A percentile compares a stretch with the other conserved stretches of the same genome.
Evolutionary conservation across 2,797 vertebrate species (phyloP).

Genomic region (Halcyon leucocephala): DNA sequence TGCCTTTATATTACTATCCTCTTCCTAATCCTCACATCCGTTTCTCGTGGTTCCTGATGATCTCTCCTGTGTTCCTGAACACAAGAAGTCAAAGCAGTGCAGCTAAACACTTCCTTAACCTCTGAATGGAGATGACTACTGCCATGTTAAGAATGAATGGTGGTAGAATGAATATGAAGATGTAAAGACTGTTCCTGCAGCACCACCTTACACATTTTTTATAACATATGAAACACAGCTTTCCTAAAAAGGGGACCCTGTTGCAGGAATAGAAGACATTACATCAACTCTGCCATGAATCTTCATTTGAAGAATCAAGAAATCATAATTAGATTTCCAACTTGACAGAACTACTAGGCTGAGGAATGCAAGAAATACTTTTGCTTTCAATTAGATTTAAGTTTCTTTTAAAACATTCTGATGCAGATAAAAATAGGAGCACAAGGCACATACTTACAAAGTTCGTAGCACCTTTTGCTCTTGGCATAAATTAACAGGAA

Average conservation of each 20-base stretch:
- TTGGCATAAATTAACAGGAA: conserved; percentile 89
- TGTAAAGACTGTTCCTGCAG: not conserved
- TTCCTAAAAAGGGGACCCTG: not conserved
- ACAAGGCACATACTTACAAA: conserved; percentile 82
- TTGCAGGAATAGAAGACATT: not conserved
- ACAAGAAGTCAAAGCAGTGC: not conserved
- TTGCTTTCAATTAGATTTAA: not conserved
- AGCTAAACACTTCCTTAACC: not conserved
- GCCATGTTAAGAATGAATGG: not conserved
- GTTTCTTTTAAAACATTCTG: not conserved
- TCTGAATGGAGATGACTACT: not conserved
- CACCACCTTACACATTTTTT: not conserved
- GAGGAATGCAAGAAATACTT: not conserved
- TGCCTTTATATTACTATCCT: not conserved
- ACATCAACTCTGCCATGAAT: not conserved
- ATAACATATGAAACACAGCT: not conserved
- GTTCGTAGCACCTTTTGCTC: conserved; percentile 90
- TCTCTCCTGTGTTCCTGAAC: not conserved
- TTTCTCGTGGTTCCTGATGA: not conserved
- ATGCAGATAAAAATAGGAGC: not conserved
- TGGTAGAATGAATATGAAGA: not conserved
- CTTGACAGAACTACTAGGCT: not conserved
- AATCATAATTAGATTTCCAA: not conserved
- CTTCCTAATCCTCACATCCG: not conserved
- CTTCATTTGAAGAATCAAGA: not conserved